phyloP scores from a whole-genome alignment of 2,888 invertebrate genomes.

The Chrysomela aeneicollis region DNA sequence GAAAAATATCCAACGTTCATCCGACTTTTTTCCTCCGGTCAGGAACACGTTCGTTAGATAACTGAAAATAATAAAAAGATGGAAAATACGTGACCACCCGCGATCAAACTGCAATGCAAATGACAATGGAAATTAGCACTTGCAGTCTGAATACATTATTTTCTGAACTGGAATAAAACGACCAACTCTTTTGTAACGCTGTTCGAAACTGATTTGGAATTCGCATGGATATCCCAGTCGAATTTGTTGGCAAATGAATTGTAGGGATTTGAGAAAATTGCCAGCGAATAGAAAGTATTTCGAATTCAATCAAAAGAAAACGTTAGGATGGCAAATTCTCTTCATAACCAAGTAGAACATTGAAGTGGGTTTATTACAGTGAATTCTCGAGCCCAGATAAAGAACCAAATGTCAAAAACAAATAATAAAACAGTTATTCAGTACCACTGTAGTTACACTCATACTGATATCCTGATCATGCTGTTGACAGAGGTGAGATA shows the following conservation, averaged over 20 bases:
- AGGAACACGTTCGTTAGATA: background rate
- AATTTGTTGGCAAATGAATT: background rate
- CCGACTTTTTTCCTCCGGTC: background rate
- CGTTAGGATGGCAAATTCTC: too few species aligned
- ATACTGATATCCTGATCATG: too few species aligned
- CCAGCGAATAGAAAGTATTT: background rate
- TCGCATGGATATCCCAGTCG: background rate
- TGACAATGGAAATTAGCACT: slow-evolving; percentile 4
- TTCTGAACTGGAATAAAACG: background rate
- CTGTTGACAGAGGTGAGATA: too few species aligned
- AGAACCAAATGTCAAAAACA: too few species aligned
- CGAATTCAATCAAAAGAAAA: background rate
- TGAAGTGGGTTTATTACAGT: too few species aligned
- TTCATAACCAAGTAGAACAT: too few species aligned
- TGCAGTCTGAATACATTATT: background rate
- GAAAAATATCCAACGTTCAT: slow-evolving; percentile 2
- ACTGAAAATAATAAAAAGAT: background rate
- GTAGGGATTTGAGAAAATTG: background rate
- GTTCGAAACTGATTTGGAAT: background rate
- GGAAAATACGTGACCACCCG: slow-evolving; percentile 6
- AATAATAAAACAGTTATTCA: too few species aligned
- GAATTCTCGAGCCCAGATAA: too few species aligned
- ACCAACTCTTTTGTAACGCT: background rate
- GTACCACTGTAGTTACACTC: too few species aligned
- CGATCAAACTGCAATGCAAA: slow-evolving; percentile 1